These are phyloP conservation scores for Stomatorhinus walkeri DNA, from an alignment of 2,797 vertebrate species.

Conservation along the genomic window DNA sequence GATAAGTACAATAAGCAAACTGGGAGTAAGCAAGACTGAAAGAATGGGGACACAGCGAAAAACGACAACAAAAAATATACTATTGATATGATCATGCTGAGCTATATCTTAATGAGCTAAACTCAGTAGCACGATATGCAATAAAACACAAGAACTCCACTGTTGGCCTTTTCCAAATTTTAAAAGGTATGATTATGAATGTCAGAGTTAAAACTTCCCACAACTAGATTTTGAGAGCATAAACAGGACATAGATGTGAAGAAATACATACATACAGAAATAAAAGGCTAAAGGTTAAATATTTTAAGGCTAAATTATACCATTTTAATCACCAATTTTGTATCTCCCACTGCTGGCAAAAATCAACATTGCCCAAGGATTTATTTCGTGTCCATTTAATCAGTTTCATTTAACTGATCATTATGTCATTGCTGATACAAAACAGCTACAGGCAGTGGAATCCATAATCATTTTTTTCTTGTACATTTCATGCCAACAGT, in stretches of 20 bases:
- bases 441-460: not conserved
- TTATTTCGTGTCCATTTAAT: not conserved
- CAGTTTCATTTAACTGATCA: not conserved
- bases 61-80: not conserved
- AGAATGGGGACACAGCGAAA: not conserved
- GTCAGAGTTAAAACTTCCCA: not conserved
- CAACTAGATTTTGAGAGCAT: not conserved
- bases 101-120: not conserved
- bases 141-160: not conserved
- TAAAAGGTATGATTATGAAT: not conserved
- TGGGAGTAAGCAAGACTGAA: not conserved
- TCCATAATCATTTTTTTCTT: not conserved
- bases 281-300: not conserved
- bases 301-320: not conserved
- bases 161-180: not conserved
- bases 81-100: not conserved
- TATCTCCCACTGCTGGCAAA: not conserved
- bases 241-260: not conserved
- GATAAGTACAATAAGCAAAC: not conserved
- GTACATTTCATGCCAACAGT: not conserved
- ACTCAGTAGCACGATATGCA: not conserved
- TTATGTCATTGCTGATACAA: not conserved
- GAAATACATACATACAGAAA: not conserved
- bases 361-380: not conserved
- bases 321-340: not conserved